These are phyloP conservation scores for Himalopsyche japonica DNA, from an alignment of 2,888 invertebrate genomes.

Conservation along the genomic window DNA sequence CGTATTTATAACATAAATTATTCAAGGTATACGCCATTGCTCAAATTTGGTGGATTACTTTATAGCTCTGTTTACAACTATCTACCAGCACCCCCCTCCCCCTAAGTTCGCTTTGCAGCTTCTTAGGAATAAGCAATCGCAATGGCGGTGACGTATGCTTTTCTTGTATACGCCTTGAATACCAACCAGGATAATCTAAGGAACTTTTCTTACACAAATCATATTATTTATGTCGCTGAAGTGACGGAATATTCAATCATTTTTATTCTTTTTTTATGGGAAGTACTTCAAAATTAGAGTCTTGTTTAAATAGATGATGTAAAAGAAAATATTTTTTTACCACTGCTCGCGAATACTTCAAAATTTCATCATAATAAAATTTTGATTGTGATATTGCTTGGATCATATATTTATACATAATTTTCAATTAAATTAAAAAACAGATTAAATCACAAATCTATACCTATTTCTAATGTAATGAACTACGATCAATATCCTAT, in stretches of 20 bases:
- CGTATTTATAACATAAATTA: background rate
- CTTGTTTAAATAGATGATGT: no score
- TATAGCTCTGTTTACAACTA: background rate
- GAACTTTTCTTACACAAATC: background rate
- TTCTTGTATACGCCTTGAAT: constrained; percentile 8
- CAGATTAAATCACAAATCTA: no score
- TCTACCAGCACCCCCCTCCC: background rate
- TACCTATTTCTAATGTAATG: no score
- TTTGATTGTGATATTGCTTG: no score
- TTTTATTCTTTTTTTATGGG: no score
- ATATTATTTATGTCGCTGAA: background rate
- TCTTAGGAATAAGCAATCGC: constrained; percentile 8
- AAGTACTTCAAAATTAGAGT: no score
- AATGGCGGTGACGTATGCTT: constrained; percentile 15
- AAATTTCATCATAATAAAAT: no score
- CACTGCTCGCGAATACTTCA: no score
- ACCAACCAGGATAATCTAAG: constrained; percentile 9
- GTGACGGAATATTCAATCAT: background rate
- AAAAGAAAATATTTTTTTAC: no score
- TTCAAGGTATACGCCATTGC: background rate
- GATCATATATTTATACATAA: no score
- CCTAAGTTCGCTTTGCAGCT: background rate
- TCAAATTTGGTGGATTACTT: background rate
- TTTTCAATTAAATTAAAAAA: no score
- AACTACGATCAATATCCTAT: no score